Evolutionary conservation across 53 echinoderm and acorn worm genomes (phyloP).

Genomic region (Temnopleurus reevesii): DNA sequence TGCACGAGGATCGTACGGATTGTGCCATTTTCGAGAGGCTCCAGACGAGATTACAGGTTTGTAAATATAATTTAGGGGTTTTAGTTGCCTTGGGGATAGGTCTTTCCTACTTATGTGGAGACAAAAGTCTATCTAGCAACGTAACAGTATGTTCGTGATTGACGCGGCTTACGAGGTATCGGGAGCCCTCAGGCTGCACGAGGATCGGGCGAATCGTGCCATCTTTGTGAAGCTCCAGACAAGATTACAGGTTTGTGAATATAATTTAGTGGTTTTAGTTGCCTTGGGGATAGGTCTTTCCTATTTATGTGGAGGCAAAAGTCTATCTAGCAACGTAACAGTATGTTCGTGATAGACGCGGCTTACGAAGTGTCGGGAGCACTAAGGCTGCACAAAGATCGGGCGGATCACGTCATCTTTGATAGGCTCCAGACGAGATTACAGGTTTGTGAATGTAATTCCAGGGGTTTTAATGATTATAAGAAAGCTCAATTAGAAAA

Average conservation of each 20-base stretch:
- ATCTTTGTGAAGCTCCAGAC: slow-evolving; percentile 89
- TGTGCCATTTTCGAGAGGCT: background rate
- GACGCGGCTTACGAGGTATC: slow-evolving; percentile 82
- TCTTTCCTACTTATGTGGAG: slow-evolving; percentile 76
- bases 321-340: slow-evolving; percentile 72
- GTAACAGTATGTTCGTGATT: slow-evolving; percentile 81
- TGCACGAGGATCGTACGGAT: background rate
- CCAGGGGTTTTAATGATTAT: too few relatives aligned
- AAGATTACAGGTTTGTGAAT: slow-evolving; percentile 70
- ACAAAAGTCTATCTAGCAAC: slow-evolving; percentile 74
- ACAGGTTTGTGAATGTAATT: too few relatives aligned
- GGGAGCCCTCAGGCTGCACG: slow-evolving; percentile 66
- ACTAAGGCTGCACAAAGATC: slow-evolving; percentile 72
- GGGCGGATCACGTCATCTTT: slow-evolving; percentile 75
- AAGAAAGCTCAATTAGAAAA: too few relatives aligned
- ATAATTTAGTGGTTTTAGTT: too few relatives aligned
- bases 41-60: background rate
- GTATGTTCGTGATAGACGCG: slow-evolving; percentile 83
- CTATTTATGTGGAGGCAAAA: slow-evolving; percentile 81
- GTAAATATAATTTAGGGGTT: too few relatives aligned
- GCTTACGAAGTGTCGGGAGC: slow-evolving; percentile 76
- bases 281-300: slow-evolving; percentile 70
- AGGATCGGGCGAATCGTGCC: slow-evolving; percentile 77
- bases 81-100: too few relatives aligned
- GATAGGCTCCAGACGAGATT: slow-evolving; percentile 94